Evolutionary conservation across 2,888 invertebrate species (phyloP).

Genomic region (Dasysyrphus tricinctus): DNA sequence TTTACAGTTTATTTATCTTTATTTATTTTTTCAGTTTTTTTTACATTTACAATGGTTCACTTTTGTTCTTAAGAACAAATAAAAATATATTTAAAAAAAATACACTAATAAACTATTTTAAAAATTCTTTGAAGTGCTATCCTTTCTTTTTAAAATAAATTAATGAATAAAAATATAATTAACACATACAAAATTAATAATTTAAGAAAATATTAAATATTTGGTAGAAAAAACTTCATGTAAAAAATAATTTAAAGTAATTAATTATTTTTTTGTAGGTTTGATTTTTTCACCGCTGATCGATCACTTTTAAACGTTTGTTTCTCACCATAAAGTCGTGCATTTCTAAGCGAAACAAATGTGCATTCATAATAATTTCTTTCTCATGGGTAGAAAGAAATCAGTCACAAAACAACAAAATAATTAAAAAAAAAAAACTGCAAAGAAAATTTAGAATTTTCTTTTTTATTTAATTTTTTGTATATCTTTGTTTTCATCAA

Average conservation of each 20-base stretch:
- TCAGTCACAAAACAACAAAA: slow-evolving; percentile 36
- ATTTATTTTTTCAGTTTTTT: slow-evolving; percentile 23
- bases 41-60: slow-evolving; percentile 57
- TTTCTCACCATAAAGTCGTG: slow-evolving; percentile 53
- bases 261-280: neutral
- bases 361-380: slow-evolving; percentile 45
- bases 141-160: slow-evolving; percentile 35
- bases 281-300: slow-evolving; percentile 23
- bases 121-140: slow-evolving; percentile 40
- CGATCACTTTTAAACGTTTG: slow-evolving; percentile 37
- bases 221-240: slow-evolving; percentile 36
- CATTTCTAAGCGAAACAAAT: slow-evolving; percentile 58
- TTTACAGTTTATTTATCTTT: slow-evolving; percentile 47
- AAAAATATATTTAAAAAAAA: slow-evolving; percentile 48
- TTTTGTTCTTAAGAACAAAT: slow-evolving; percentile 17
- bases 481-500: slow-evolving; percentile 27
- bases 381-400: slow-evolving; percentile 37
- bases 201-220: slow-evolving; percentile 30
- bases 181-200: slow-evolving; percentile 20
- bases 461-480: slow-evolving; percentile 10
- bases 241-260: neutral
- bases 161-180: slow-evolving; percentile 19
- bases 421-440: slow-evolving; percentile 7
- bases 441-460: slow-evolving; percentile 42
- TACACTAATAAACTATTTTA: slow-evolving; percentile 44